Conservation (phyloP, 2,888 invertebrate species). For the Cinara cedri region DNA sequence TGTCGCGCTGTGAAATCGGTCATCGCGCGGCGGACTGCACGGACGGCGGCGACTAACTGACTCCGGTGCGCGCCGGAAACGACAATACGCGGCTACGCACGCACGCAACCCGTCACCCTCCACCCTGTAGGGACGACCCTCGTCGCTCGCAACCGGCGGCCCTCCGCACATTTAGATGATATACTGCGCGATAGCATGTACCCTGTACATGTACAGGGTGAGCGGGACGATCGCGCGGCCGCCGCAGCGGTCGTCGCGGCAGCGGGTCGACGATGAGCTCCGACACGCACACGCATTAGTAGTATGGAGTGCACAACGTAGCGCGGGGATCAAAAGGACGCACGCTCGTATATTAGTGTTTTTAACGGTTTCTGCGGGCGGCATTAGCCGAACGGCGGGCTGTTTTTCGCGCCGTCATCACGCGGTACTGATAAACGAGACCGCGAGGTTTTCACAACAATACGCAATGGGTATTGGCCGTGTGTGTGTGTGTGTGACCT, state of each 20-base stretch:
- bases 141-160: conserved; percentile 6
- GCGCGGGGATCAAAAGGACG: too few relatives aligned
- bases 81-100: conserved; percentile 6
- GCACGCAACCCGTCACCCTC: background rate
- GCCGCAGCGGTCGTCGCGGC: background rate
- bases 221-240: background rate
- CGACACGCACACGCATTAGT: too few relatives aligned
- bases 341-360: too few relatives aligned
- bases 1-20: conserved; percentile 34
- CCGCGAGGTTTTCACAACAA: too few relatives aligned
- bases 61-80: background rate
- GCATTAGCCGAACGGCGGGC: too few relatives aligned
- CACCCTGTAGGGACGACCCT: background rate
- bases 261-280: background rate
- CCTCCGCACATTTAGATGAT: background rate
- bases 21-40: conserved; percentile 29
- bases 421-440: too few relatives aligned
- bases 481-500: too few relatives aligned
- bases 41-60: conserved; percentile 42
- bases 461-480: too few relatives aligned
- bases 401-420: too few relatives aligned
- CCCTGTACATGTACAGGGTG: conserved; percentile 2
- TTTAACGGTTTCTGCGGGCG: too few relatives aligned
- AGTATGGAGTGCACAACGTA: too few relatives aligned
- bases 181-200: too few relatives aligned